Evolutionary conservation across 2,888 invertebrate species (phyloP).

Genomic region (Lochmaea capreae): DNA sequence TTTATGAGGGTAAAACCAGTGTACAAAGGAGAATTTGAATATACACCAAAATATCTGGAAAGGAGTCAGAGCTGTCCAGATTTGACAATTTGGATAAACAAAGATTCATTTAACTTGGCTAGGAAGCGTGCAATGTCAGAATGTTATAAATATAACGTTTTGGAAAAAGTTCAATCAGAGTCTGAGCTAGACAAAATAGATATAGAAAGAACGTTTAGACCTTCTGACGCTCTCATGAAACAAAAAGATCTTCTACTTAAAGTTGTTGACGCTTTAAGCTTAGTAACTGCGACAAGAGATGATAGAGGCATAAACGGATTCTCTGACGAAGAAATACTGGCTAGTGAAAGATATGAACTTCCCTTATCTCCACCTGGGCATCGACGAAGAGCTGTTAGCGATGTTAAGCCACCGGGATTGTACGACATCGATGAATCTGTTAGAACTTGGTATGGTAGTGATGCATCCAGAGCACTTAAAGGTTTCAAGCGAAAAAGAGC

Average conservation of each 20-base stretch:
- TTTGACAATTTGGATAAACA: constrained; percentile 71
- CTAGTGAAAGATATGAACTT: constrained; percentile 70
- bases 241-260: constrained; percentile 81
- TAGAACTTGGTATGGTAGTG: constrained; percentile 79
- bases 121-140: constrained; percentile 74
- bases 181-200: constrained; percentile 81
- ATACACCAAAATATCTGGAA: constrained; percentile 63
- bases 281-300: constrained; percentile 60
- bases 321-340: constrained; percentile 79
- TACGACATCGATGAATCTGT: constrained; percentile 61
- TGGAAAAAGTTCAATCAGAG: constrained; percentile 69
- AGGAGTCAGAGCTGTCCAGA: constrained; percentile 80
- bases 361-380: constrained; percentile 47
- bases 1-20: constrained; percentile 81
- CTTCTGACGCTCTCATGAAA: constrained; percentile 77
- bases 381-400: constrained; percentile 74
- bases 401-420: constrained; percentile 62
- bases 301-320: constrained; percentile 76
- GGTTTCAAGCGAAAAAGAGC: constrained; percentile 60
- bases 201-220: constrained; percentile 78
- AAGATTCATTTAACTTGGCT: constrained; percentile 64
- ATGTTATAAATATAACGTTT: constrained; percentile 68
- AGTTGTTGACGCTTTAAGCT: constrained; percentile 81
- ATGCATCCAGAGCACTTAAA: constrained; percentile 71
- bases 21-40: constrained; percentile 73